Base-by-base conservation (phyloP, 2,113 vertebrate genomes). In the Laterallus jamaicensis region DNA sequence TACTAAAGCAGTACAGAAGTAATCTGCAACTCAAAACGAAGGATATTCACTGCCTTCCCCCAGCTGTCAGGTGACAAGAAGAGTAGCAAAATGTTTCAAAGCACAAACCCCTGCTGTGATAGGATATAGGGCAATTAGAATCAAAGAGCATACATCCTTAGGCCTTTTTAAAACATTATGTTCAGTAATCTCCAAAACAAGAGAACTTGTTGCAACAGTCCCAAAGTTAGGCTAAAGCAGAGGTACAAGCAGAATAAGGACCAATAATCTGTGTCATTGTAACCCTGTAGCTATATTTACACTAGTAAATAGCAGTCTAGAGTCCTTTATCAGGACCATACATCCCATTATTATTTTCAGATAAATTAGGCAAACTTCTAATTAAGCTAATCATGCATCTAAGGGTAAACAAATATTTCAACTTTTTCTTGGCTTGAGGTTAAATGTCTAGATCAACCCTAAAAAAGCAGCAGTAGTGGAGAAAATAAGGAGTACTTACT, bases 101-200 rank as follows among this genome's bases (percentile, higher is more conserved):
- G 47, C 22, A 56, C 24, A n/a, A 5, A 9, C 37, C 2, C 8
- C 5, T 0, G 0, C 7, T 74, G 19, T 2, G 6, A 17, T 18
- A 1, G 0, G 3, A 4, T 25, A 12, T 32, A 42, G 7, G 12
- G 11, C 29, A 68, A 6, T 24, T 64, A 69, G 37, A 85, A 67
- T 62, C 19, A 50, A 82, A 67, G 9, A 32, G 12, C 19, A 12
- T 37, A 66, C 22, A 58, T 3, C 17, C 47, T 47, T 25, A 21
- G 8, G 11, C 16, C 35, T 73, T 63, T 60, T 52, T 35, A 15
- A 32, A 67, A 44, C 12, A 39, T 9, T 32, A 35, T 56, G 11
- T 50, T 86, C 47, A 47, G 32, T 44, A 67, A 26, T 85, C 42
- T 44, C 32, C 25, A 50, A 42, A 91, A n/a, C 26, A 35, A 55